These are phyloP conservation scores for Poecilobothrus nobilitatus DNA, from an alignment of 2,888 invertebrate genomes.

Conservation along the genomic window DNA sequence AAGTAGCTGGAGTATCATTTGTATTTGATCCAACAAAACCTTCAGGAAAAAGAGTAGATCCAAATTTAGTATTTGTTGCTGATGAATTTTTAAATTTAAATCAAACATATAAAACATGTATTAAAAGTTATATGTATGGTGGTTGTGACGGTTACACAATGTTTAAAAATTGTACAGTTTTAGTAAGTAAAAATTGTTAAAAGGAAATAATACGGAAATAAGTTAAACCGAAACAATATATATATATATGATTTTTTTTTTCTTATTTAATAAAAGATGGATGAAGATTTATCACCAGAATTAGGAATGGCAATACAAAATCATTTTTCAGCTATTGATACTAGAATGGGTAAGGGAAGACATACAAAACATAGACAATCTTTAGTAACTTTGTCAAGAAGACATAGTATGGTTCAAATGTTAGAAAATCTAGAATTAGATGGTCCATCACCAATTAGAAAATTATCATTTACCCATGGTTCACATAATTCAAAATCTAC, in stretches of 20 bases:
- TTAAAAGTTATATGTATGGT: slow-evolving; percentile 70
- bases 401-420: slow-evolving; percentile 72
- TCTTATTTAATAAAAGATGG: slow-evolving; percentile 52
- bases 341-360: slow-evolving; percentile 59
- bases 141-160: slow-evolving; percentile 82
- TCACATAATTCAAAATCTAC: slow-evolving; percentile 34
- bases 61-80: slow-evolving; percentile 68
- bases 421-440: slow-evolving; percentile 60
- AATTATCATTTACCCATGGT: slow-evolving; percentile 36
- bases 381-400: slow-evolving; percentile 69
- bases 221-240: too few species aligned
- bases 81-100: slow-evolving; percentile 68
- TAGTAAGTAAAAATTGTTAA: slow-evolving; percentile 49
- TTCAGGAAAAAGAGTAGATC: slow-evolving; percentile 61
- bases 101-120: slow-evolving; percentile 66
- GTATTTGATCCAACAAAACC: slow-evolving; percentile 65
- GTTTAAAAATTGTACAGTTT: slow-evolving; percentile 61
- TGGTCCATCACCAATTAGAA: slow-evolving; percentile 61
- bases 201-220: neutral
- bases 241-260: too few species aligned
- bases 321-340: slow-evolving; percentile 80
- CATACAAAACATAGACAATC: slow-evolving; percentile 79
- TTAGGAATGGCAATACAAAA: slow-evolving; percentile 78
- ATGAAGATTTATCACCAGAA: slow-evolving; percentile 79
- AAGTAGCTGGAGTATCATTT: slow-evolving; percentile 68